Percentiles rank a stretch among this genome's conserved stretches.
Conservation (phyloP, 2,797 vertebrate species). For the Rhinogobio ventralis region DNA sequence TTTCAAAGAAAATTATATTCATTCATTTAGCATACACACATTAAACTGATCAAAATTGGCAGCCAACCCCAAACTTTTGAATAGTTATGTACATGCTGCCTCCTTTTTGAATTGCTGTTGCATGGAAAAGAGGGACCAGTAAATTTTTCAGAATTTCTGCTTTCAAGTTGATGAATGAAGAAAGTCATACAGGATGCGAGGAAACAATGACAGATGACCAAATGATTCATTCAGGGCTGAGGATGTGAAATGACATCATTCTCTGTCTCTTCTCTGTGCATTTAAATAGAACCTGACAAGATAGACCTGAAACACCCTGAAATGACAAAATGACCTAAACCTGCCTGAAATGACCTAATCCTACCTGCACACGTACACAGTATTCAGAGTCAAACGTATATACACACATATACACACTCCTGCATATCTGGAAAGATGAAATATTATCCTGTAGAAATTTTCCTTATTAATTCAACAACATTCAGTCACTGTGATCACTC, state of each 20-base stretch:
- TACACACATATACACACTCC: slow-evolving; percentile 6
- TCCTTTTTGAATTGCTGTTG: not conserved
- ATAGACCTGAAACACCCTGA: not conserved
- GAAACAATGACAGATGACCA: not conserved
- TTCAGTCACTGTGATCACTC: not conserved
- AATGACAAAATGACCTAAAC: slow-evolving; percentile 9
- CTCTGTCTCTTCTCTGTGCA: slow-evolving; percentile 9
- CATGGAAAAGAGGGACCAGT: not conserved
- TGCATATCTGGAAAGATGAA: not conserved
- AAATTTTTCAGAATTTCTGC: not conserved
- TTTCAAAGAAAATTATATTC: too few species aligned
- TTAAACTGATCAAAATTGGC: too few species aligned
- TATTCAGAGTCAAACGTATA: not conserved
- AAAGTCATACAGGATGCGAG: not conserved
- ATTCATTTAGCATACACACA: too few species aligned
- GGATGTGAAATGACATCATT: slow-evolving; percentile 25
- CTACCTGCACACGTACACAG: slow-evolving; percentile 3
- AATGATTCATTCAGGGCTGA: not conserved
- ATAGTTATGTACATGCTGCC: not conserved
- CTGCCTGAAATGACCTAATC: slow-evolving; percentile 3
- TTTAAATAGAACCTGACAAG: slow-evolving; percentile 27
- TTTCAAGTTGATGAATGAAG: not conserved
- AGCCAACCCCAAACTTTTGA: not conserved
- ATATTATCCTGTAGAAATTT: not conserved
- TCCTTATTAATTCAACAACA: slow-evolving; percentile 6